Evolutionary conservation across 1,140 invertebrate species (phyloP), one percentile per base, ranked within the genome.

Genomic region (Tetramorium alpestre): DNA sequence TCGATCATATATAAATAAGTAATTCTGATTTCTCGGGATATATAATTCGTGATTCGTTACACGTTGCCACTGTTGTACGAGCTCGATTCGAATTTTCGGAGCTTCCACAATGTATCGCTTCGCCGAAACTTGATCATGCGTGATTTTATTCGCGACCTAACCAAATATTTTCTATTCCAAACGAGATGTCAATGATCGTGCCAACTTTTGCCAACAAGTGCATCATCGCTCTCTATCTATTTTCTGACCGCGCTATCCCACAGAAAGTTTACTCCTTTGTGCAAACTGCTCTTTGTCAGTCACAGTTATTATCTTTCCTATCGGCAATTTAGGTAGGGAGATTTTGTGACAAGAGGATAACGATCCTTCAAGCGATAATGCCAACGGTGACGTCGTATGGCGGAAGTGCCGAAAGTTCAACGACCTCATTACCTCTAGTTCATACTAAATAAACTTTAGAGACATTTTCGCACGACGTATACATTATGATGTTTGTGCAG

Each of bases 241-340:
- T 60, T 44, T 82, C 18, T 28, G n/a, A 2, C 11, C 16, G 13
- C 22, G 13, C 49, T 60, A 62, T 76, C 41, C 41, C 56, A 22
- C 18, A 44, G 22, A 10, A 33, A 38, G 16, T 88, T 87, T 47
- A 33, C 22, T 41, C 41, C 49, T 82, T 44, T 38, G 33, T 22
- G n/a, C 56, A 22, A n/a, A 8, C 56, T 51, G 54, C 18, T 78
- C 18, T 69, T 86, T 69, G 81, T 69, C 54, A n/a, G 58, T 41
- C 47, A 38, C 16, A 38, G 44, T 28, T 49, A 69, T 86, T 85
- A 81, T 49, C 75, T 76, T 54, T 76, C 58, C 73, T 64, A 65
- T 80, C 82, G 41, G 54, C 85, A 78, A 88, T 89, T 89, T 76
- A 90, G 85, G 82, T 72, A 90, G 60, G 62, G 25, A 41, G 80